Evolutionary conservation across 2,113 vertebrate species (phyloP).

Genomic region (Zingel zingel): DNA sequence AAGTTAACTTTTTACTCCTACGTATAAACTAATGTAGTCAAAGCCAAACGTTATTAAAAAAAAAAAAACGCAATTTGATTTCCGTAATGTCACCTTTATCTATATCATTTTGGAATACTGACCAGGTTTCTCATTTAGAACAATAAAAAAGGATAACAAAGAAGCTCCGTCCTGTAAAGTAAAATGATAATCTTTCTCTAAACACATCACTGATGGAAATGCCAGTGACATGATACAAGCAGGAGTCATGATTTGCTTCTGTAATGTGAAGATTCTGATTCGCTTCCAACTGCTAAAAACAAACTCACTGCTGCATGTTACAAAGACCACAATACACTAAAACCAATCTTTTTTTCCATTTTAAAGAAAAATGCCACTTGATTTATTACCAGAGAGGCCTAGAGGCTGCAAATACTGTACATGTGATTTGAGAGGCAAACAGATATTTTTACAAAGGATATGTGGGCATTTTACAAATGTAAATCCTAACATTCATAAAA

Average conservation of each 20-base stretch:
- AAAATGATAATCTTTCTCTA: background rate
- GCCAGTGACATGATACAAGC: too few species aligned
- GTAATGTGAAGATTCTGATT: background rate
- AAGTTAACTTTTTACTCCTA: too few species aligned
- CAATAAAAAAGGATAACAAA: background rate
- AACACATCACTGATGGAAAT: background rate
- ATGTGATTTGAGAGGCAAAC: slow-evolving; percentile 39
- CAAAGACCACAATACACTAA: background rate
- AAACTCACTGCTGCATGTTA: background rate
- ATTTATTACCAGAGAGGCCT: slow-evolving; percentile 12
- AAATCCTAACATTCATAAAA: slow-evolving; percentile 51
- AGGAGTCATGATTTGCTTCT: background rate
- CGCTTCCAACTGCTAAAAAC: background rate
- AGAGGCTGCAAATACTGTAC: slow-evolving; percentile 19
- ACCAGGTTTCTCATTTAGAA: background rate
- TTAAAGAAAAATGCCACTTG: background rate
- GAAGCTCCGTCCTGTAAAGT: background rate
- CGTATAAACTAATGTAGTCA: too few species aligned
- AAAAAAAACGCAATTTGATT: too few species aligned
- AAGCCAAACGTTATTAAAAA: too few species aligned
- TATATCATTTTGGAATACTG: background rate
- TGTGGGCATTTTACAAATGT: slow-evolving; percentile 39
- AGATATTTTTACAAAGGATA: background rate
- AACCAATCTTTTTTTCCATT: slow-evolving; percentile 10
- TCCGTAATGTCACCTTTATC: too few species aligned